These are phyloP conservation scores for Xanthia togata DNA, from an alignment of 2,888 invertebrate genomes.

Conservation along the genomic window DNA sequence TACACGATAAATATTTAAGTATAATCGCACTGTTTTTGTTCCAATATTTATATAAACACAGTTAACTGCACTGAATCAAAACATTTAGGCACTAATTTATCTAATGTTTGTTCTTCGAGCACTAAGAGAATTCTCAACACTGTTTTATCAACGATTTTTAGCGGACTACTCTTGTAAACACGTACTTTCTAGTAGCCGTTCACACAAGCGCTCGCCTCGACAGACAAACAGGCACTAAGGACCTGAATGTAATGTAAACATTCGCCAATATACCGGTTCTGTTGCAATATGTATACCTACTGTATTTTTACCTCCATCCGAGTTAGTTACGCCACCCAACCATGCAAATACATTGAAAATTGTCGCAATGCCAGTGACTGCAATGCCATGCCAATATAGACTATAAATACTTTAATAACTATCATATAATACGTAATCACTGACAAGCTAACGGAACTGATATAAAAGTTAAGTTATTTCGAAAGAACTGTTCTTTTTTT, in stretches of 20 bases:
- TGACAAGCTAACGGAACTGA: slow-evolving; percentile 6
- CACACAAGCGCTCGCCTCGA: slow-evolving; percentile 35
- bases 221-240: slow-evolving; percentile 55
- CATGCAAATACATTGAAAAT: slow-evolving; percentile 38
- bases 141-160: slow-evolving; percentile 14
- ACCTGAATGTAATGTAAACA: slow-evolving; percentile 57
- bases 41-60: slow-evolving; percentile 9
- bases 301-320: slow-evolving; percentile 43
- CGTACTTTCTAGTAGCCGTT: slow-evolving; percentile 11
- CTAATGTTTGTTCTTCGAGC: not conserved
- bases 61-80: slow-evolving; percentile 13
- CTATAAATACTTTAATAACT: slow-evolving; percentile 15
- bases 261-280: slow-evolving; percentile 57
- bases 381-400: slow-evolving; percentile 41
- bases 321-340: slow-evolving; percentile 46
- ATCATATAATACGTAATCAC: slow-evolving; percentile 5
- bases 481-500: slow-evolving; percentile 14
- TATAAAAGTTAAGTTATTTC: slow-evolving; percentile 36
- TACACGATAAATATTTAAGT: slow-evolving; percentile 11
- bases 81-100: slow-evolving; percentile 22
- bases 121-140: slow-evolving; percentile 31
- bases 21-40: slow-evolving; percentile 9
- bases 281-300: slow-evolving; percentile 26
- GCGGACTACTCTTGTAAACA: not conserved
- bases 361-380: slow-evolving; percentile 35